These are phyloP conservation scores for Agapetus fuscipes DNA, from an alignment of 2,888 invertebrate genomes.

Conservation along the genomic window DNA sequence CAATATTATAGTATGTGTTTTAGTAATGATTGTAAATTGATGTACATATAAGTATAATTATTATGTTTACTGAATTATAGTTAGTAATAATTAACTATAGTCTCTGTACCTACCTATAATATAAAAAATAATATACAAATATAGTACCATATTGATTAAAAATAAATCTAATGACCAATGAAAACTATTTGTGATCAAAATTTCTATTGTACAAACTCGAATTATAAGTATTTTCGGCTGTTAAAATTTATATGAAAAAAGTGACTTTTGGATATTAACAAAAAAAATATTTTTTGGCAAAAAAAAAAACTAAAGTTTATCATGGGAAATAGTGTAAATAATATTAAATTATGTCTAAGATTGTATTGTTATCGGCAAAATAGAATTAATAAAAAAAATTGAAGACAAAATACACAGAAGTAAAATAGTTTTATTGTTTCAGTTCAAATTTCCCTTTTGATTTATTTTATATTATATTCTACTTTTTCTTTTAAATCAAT, in stretches of 20 bases:
- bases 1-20: background rate
- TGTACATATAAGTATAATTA: too few species aligned
- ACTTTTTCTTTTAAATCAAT: too few species aligned
- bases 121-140: conserved; percentile 22
- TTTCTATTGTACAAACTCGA: conserved; percentile 53
- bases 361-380: too few species aligned
- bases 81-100: background rate
- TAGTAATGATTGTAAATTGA: too few species aligned
- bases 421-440: too few species aligned
- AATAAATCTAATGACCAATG: conserved; percentile 46
- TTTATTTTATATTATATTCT: too few species aligned
- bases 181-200: conserved; percentile 53
- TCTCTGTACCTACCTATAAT: conserved; percentile 21
- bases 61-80: too few species aligned
- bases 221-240: conserved; percentile 26
- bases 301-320: conserved; percentile 7
- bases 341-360: too few species aligned
- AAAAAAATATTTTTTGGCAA: conserved; percentile 20
- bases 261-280: conserved; percentile 18
- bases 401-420: too few species aligned
- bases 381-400: too few species aligned
- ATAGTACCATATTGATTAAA: conserved; percentile 19
- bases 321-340: background rate
- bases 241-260: conserved; percentile 20
- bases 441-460: too few species aligned